Base-by-base conservation (phyloP, 2,797 vertebrate genomes). In the Garrulus glandarius region DNA sequence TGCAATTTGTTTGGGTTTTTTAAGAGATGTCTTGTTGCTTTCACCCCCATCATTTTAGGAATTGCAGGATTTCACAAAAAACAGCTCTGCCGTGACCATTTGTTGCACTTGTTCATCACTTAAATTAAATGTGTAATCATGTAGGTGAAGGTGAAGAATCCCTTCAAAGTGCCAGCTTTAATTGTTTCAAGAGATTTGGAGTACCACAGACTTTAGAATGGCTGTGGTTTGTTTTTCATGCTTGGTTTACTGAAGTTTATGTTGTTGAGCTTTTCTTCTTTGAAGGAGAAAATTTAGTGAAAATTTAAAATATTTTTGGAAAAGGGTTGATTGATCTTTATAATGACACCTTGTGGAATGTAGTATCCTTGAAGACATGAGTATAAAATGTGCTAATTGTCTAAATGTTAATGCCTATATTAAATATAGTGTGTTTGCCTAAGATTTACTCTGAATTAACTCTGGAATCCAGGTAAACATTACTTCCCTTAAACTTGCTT, bases 361-460 rank as follows among this genome's bases (percentile, higher is more conserved):
- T 19, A 80, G 22, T 60, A 9, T 46, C 52, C 27, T 59, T 41
- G 46, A 78, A 87, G 44, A 57, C 23, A 18, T 47, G 59, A 53
- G 27, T 86, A 70, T 68, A 36, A 84, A 92, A 74, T 57, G 21
- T 92, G 68, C 63, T 86, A 23, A 50, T 56, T 87, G 44, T 87
- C 84, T 77, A 55, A 60, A 60, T 74, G 41, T 84, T 72, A 64
- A 37, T 53, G 44, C 15, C 11, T 85, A 32, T 74, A 49, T 86
- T 93, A 89, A 85, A 70, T 79, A 63, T 2, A 34, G 56, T 18
- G 4, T 85, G 36, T 61, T 32, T 63, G 34, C 47, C 41, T 61
- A 59, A 79, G 63, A 63, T 92, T 91, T 79, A 47, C 55, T 86
- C n/a, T 69, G 76, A 83, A 84, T 84, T 95, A 96, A 89, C 44